A percentile compares a stretch with the other conserved stretches of the same genome.
Conservation (phyloP, 2,888 invertebrate species). For the Aphidius colemani region DNA sequence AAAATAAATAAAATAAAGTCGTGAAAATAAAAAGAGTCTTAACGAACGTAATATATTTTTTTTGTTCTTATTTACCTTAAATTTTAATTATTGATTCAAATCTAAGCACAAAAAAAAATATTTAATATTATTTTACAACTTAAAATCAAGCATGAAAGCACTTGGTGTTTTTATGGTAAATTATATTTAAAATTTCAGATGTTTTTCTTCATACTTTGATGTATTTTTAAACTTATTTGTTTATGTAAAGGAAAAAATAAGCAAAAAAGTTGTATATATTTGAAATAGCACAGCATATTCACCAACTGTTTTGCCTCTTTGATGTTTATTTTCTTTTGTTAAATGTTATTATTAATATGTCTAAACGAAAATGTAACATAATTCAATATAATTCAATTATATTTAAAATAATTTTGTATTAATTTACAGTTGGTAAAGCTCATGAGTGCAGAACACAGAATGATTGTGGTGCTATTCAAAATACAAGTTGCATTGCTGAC, state of each 20-base stretch:
- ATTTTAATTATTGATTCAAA: not conserved
- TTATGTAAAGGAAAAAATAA: too few species aligned
- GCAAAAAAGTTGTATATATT: too few species aligned
- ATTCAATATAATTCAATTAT: constrained; percentile 17
- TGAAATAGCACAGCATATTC: too few species aligned
- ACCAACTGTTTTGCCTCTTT: too few species aligned
- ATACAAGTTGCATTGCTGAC: constrained; percentile 71
- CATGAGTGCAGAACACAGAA: constrained; percentile 68
- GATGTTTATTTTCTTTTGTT: not conserved
- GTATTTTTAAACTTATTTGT: too few species aligned
- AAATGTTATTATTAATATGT: not conserved
- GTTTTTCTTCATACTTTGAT: too few species aligned
- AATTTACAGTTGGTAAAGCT: constrained; percentile 60
- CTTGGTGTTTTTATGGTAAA: too few species aligned
- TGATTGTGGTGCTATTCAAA: constrained; percentile 69
- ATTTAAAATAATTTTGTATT: constrained; percentile 15
- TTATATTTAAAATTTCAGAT: too few species aligned
- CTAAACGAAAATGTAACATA: not conserved
- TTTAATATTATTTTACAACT: too few species aligned
- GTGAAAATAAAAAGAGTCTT: constrained; percentile 13
- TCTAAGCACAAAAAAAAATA: not conserved
- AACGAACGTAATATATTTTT: constrained; percentile 11
- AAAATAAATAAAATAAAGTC: constrained; percentile 19
- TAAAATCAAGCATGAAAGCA: too few species aligned
- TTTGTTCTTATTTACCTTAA: too few species aligned